A percentile compares a stretch with the other conserved stretches of the same genome.
Conservation (phyloP, 2,888 invertebrate species). For the Orchestes rusci region DNA sequence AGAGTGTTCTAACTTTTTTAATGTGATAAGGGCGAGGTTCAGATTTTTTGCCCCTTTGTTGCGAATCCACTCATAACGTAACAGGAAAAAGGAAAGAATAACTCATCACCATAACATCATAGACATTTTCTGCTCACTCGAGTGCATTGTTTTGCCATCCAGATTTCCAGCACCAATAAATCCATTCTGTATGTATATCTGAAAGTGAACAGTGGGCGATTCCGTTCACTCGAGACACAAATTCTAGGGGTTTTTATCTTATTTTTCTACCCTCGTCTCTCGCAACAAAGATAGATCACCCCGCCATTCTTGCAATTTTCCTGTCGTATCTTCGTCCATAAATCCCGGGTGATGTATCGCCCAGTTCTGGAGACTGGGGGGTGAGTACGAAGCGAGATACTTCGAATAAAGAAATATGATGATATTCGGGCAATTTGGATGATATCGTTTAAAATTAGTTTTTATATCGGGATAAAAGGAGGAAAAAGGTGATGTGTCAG, state of each 20-base stretch:
- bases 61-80: too few species aligned
- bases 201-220: slow-evolving; percentile 41
- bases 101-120: too few species aligned
- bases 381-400: slow-evolving; percentile 29
- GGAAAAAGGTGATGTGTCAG: slow-evolving; percentile 13
- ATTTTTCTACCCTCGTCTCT: slow-evolving; percentile 45
- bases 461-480: slow-evolving; percentile 17
- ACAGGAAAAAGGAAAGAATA: too few species aligned
- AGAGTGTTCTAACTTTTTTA: too few species aligned
- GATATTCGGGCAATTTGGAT: slow-evolving; percentile 29
- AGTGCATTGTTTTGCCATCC: slow-evolving; percentile 24
- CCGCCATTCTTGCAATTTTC: slow-evolving; percentile 90
- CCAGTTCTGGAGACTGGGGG: slow-evolving; percentile 33
- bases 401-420: slow-evolving; percentile 37
- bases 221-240: slow-evolving; percentile 44
- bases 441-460: slow-evolving; percentile 25
- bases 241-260: slow-evolving; percentile 45
- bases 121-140: background rate
- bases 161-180: slow-evolving; percentile 18
- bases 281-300: slow-evolving; percentile 81
- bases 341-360: slow-evolving; percentile 79
- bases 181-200: slow-evolving; percentile 28
- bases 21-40: too few species aligned
- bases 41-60: too few species aligned
- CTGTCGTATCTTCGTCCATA: slow-evolving; percentile 87